These are phyloP conservation scores for Hanleya hanleyi DNA, from an alignment of 2,888 invertebrate genomes.

Conservation along the genomic window DNA sequence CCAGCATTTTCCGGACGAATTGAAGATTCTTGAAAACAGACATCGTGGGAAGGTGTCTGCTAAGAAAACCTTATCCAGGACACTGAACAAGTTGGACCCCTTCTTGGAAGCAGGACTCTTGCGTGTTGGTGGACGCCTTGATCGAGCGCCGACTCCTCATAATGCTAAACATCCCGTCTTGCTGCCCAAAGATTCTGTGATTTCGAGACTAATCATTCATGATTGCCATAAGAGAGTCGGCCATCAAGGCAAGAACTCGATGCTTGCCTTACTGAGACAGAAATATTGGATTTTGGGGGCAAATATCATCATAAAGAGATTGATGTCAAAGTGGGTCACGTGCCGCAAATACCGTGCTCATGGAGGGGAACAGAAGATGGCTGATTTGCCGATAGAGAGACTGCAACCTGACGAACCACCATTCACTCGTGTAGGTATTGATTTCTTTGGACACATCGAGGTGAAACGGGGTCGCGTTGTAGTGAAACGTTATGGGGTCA, in stretches of 20 bases:
- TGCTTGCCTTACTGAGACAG: neutral
- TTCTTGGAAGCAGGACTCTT: neutral
- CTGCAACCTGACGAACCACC: too few species aligned
- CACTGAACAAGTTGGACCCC: neutral
- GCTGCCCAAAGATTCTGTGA: neutral
- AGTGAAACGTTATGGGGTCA: too few species aligned
- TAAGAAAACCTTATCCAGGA: neutral
- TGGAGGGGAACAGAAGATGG: neutral
- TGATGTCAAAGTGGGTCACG: neutral
- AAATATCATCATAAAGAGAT: neutral
- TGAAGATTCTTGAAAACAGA: neutral
- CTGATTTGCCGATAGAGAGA: neutral
- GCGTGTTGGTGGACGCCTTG: neutral
- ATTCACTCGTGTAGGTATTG: too few species aligned
- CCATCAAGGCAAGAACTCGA: neutral
- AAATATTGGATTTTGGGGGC: slow-evolving; percentile 1
- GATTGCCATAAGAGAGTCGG: neutral
- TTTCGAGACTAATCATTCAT: neutral
- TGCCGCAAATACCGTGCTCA: neutral
- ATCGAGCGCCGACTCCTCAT: neutral
- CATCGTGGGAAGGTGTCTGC: neutral
- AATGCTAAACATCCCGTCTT: neutral
- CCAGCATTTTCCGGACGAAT: neutral
- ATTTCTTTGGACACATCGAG: too few species aligned
- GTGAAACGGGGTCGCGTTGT: too few species aligned